Conservation (phyloP, 2,888 invertebrate species). For the Escarpia spicata region DNA sequence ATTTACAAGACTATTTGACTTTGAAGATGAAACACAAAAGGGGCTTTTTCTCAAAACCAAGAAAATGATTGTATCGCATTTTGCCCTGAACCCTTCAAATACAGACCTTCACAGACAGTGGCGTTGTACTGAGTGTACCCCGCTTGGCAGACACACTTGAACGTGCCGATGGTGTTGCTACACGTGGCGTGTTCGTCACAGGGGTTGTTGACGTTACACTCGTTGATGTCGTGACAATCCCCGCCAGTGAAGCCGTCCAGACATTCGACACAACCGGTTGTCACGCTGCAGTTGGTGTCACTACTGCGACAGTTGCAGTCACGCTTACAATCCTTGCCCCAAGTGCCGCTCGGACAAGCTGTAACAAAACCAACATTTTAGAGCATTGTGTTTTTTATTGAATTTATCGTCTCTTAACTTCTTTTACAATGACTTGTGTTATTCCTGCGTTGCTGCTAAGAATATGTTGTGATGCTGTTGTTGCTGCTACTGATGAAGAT, state of each 20-base stretch:
- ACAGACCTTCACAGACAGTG: not conserved
- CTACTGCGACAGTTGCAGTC: not conserved
- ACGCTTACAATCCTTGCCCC: not conserved
- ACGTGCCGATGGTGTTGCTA: not conserved
- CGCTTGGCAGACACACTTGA: not conserved
- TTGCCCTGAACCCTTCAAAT: not conserved
- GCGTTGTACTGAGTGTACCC: constrained; percentile 13
- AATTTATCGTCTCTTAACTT: not conserved
- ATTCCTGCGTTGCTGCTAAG: not conserved
- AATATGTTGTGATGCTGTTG: not conserved
- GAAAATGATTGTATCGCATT: too few species aligned
- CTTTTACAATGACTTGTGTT: too few species aligned
- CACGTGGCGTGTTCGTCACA: constrained; percentile 10
- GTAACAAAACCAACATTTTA: not conserved
- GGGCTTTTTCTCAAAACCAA: too few species aligned
- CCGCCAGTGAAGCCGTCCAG: not conserved
- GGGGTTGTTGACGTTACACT: not conserved
- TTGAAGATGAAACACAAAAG: too few species aligned
- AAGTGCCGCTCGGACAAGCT: not conserved
- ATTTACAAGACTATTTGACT: too few species aligned
- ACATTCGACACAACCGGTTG: not conserved
- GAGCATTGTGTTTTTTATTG: not conserved
- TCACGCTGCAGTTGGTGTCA: not conserved
- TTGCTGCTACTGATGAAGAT: not conserved
- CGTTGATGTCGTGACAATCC: not conserved